A percentile compares a stretch with the other conserved stretches of the same genome.
Conservation (phyloP, 2,797 vertebrate species). For the Pelochelys cantorii region DNA sequence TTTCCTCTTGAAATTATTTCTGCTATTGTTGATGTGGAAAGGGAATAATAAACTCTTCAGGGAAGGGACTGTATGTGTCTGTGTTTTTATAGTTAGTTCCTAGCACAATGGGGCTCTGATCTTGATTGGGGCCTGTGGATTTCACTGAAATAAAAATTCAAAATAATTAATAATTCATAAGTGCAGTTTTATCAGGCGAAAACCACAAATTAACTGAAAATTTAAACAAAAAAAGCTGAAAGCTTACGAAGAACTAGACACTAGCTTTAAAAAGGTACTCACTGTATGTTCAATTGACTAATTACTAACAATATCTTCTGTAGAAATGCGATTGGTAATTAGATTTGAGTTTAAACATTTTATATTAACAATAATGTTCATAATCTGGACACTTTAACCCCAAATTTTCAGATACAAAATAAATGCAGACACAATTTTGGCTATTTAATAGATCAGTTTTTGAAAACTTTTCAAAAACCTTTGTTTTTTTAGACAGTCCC, state of each 20-base stretch:
- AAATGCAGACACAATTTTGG: not conserved
- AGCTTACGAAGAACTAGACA: slow-evolving; percentile 1
- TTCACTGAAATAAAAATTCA: not conserved
- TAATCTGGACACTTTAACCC: not conserved
- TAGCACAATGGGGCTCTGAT: not conserved
- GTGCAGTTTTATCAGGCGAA: not conserved
- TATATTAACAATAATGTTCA: not conserved
- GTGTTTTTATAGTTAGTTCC: not conserved
- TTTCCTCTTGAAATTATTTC: not conserved
- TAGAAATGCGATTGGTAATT: slow-evolving; percentile 44
- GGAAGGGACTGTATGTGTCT: not conserved
- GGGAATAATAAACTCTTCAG: not conserved
- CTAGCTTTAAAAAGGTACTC: slow-evolving; percentile 9
- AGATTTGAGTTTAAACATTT: slow-evolving; percentile 20
- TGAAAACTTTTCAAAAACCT: not conserved
- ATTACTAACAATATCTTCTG: not conserved
- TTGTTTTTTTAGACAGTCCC: not conserved
- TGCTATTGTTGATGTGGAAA: not conserved
- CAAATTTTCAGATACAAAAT: not conserved
- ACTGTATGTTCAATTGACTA: slow-evolving; percentile 46
- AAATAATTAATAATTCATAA: slow-evolving; percentile 23
- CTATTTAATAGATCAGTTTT: not conserved
- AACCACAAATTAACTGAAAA: slow-evolving; percentile 36
- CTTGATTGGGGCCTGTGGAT: not conserved
- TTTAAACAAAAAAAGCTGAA: not conserved